Base-by-base conservation (phyloP, 2,888 invertebrate species). In the Tillus elongatus region DNA sequence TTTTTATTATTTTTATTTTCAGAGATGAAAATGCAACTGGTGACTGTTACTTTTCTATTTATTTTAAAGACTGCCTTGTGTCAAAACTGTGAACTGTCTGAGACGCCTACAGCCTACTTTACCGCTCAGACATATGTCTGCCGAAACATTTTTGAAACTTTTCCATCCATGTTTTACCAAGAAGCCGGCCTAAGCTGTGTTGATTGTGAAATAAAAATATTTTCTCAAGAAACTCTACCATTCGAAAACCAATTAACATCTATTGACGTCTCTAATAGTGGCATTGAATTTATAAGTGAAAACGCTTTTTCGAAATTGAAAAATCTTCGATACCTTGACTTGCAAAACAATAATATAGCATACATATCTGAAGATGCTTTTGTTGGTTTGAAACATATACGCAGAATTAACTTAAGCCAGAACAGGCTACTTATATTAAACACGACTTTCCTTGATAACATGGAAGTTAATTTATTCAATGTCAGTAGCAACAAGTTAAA, bases 151-250 rank as follows among this genome's bases (percentile, higher is more conserved):
- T 43, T 39, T 8, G 43, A 48, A 6, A 37, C 38, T 13, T 62
- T 62, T 40, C 62, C 62, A 2, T 44, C 49, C 14, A 41, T 51
- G 28, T 56, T 43, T 37, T 61, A 60, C 38, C 59, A 58, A 13
- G 54, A 54, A 33, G 57, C 54, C 33, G 42, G 51, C 28, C 40
- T 63, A 24, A 44, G 50, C 40, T 63, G 63, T 40, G 34, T 41
- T 1, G 43, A 55, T 12, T 63, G 63, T 36, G 40, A 49, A 13
- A 54, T 63, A 28, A 39, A 46, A 33, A 42, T 39, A 13, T 61
- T 63, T 35, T 45, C 51, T 3, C 43, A 51, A 12, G 43, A 51
- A 3, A 57, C 60, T 3, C 61, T 63, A 43, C 52, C 54, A 2
- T 44, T 45, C 30, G 47, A 51, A 11, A 60, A 57, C 40, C 50